Base-by-base conservation (phyloP, 2,113 vertebrate genomes). In the Egretta garzetta region DNA sequence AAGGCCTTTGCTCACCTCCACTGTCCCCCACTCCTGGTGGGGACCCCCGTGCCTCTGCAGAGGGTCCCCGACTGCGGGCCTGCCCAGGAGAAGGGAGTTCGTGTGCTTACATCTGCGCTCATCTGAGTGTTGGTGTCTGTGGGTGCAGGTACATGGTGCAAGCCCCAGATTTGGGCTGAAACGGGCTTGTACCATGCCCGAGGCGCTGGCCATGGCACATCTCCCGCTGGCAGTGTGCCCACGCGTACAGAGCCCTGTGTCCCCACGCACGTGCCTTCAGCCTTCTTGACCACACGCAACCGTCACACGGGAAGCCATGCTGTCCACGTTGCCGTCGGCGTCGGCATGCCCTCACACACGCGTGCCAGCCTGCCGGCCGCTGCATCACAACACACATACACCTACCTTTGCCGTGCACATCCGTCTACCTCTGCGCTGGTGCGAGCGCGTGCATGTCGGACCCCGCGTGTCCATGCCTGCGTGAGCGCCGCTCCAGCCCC, bases 401-500 rank as follows among this genome's bases (percentile, higher is more conserved):
- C 39, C 59, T 35, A 17, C 64, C 60, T 84, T 60, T 43, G 63
- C 58, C 7, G 1, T 0, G 7, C 35, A 33, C 5, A 1, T 5
- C 77, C 43, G 0, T 11, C 66, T 1, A 17, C 58, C 86, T 81
- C 60, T 4, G 85, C 55, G 1, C 60, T 2, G 39, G 30, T 24
- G 28, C 2, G 2, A 58, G 76, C 5, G 1, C 7, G 4, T 75
- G 91, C 14, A 24, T 76, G 86, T 43, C 3, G 10, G 39, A 20
- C 39, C 33, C 11, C 1, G 33, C 5, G 5, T 93, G 96, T 92
- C 95, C 92, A 83, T 8, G 81, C 53, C 59, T 30, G 83, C 95
- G 80, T 98, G 97, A 98, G 98, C 97, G 3, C 79, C 8, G 33
- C 98, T 98, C 94, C 96, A 87, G 96, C 93, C 95, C 86, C 86